Evolutionary conservation across 2,113 vertebrate species (phyloP), one percentile per base, ranked within the genome.

Genomic region (Alligator mississippiensis): DNA sequence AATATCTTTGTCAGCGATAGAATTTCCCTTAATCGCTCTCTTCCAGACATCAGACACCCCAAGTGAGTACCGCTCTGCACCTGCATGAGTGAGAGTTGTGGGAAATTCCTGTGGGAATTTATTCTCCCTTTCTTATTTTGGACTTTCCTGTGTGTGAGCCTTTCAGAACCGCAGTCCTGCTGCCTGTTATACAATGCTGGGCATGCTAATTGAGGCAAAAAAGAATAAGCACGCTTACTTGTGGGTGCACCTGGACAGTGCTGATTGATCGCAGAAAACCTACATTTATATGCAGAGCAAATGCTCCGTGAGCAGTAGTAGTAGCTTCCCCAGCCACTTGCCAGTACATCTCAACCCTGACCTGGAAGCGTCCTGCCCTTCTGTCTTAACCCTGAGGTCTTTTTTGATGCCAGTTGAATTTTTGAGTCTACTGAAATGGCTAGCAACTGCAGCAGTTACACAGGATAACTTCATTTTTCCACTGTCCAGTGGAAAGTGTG

Each of bases 1-100:
- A 99, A 99, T 97, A 99, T 99, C 93, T 99, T 98, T n/a, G 98
- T 99, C 97, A 99, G 99, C 27, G 98, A 99, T 96, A 98, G 98
- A 94, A 99, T 99, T 97, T 99, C 99, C 72, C 98, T 99, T 83
- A 99, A 99, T 97, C 98, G 99, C 88, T 99, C 99, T n/a, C 96
- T 99, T 88, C 98, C 99, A 2, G 99, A 99, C 95, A 99, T 99
- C 97, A 98, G 99, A 55, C 99, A 99, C 94, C 97, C 97, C 60
- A 99, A 99, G 99, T 99, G 93, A 99, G 99, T 98, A 83, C 76
- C 21, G 21, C 2, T 90, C 78, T 94, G 47, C 62, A 34, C 88
- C 78, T 90, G 86, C 90, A 4, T 0, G 0, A 75, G 15, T 89
- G 63, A 90, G 91, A 27, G 82, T 88, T 80, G 34, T 25, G 28